Evolutionary conservation across 37 sponge, comb jelly and placozoan genomes (phyloP).

Genomic region (Aphrocallistes beatrix): DNA sequence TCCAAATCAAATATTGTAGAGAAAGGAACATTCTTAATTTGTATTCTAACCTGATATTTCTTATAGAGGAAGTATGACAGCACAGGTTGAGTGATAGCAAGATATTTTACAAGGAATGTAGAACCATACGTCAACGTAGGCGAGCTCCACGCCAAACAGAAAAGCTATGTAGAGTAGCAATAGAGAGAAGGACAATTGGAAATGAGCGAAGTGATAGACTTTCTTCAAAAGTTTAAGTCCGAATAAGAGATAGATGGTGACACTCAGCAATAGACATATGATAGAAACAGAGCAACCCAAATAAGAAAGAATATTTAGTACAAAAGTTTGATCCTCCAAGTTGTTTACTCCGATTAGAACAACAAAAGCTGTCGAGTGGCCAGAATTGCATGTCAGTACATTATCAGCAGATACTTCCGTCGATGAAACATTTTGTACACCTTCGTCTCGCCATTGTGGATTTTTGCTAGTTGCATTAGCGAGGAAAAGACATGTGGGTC

Average conservation of each 20-base stretch:
- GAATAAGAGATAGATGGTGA: slow-evolving; percentile 31
- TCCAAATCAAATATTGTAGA: too few relatives aligned
- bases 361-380: neutral
- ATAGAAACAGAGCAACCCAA: slow-evolving; percentile 45
- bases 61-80: too few relatives aligned
- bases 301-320: slow-evolving; percentile 32
- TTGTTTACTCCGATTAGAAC: neutral
- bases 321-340: slow-evolving; percentile 23
- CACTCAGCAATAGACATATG: slow-evolving; percentile 32
- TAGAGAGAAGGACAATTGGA: neutral
- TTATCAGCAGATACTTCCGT: neutral
- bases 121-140: neutral
- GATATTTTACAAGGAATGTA: neutral
- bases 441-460: neutral
- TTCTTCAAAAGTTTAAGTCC: neutral
- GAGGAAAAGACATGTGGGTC: neutral
- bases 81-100: too few relatives aligned
- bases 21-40: too few relatives aligned
- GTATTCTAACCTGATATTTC: too few relatives aligned
- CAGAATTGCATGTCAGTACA: neutral
- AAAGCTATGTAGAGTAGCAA: neutral
- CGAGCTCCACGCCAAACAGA: slow-evolving; percentile 2
- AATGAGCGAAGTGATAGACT: slow-evolving; percentile 14
- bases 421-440: neutral
- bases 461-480: neutral